These are phyloP conservation scores for Phrynocephalus guinanensis DNA, from an alignment of 2,797 vertebrate species.

Conservation along the genomic window DNA sequence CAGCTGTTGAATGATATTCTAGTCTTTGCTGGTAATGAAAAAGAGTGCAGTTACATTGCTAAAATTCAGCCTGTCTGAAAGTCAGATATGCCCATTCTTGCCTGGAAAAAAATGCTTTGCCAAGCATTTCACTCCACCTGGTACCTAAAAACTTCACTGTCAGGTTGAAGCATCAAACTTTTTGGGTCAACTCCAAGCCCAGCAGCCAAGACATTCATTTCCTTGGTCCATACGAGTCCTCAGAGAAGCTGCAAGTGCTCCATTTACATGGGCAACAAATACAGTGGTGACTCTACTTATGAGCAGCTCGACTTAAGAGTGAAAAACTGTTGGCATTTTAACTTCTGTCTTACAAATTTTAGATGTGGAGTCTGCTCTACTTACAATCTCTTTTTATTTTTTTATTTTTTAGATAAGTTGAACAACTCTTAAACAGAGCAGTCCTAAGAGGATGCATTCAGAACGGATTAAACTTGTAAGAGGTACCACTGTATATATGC, in stretches of 20 bases:
- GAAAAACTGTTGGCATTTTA: too few species aligned
- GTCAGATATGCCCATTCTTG: background rate
- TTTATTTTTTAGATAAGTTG: too few species aligned
- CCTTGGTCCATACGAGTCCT: background rate
- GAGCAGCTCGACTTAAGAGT: too few species aligned
- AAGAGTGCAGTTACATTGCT: background rate
- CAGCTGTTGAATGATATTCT: constrained; percentile 2
- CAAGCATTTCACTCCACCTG: background rate
- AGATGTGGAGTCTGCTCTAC: too few species aligned
- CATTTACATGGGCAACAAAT: constrained; percentile 1
- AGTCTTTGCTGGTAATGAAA: constrained; percentile 24
- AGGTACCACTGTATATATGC: background rate
- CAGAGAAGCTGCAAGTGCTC: constrained; percentile 20
- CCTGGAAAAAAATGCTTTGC: background rate
- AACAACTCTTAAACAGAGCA: too few species aligned
- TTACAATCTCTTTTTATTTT: too few species aligned
- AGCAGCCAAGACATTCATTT: constrained; percentile 2
- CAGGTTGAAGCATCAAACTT: background rate
- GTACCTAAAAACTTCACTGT: background rate
- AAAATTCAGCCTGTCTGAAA: background rate
- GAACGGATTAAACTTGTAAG: too few species aligned
- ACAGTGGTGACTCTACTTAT: background rate
- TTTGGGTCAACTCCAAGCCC: background rate
- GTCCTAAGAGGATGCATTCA: too few species aligned
- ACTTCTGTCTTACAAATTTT: too few species aligned